These are phyloP conservation scores for Lophotis ruficrista DNA, from an alignment of 2,113 vertebrate genomes.

Conservation along the genomic window DNA sequence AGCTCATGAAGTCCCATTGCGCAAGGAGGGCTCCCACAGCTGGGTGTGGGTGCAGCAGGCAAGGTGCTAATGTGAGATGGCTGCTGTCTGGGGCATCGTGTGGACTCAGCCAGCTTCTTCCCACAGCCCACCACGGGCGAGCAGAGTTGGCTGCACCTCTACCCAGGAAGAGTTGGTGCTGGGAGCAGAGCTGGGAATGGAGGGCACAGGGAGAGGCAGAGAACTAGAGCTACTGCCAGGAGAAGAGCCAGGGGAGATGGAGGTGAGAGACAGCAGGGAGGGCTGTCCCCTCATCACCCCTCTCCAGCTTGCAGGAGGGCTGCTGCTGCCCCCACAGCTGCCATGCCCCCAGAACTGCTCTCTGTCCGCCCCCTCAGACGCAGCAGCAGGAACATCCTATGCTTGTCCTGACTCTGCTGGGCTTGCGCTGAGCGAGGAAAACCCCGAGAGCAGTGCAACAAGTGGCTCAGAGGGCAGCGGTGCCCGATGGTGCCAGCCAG, in stretches of 20 bases:
- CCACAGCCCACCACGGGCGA: rapidly evolving
- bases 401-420: neutral
- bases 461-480: neutral
- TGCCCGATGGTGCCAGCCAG: neutral
- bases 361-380: neutral
- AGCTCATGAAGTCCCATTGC: neutral
- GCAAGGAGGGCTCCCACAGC: neutral
- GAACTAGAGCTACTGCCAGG: neutral
- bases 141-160: neutral
- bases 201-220: neutral
- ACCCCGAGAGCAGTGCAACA: neutral
- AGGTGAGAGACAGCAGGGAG: neutral
- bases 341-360: neutral
- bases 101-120: neutral
- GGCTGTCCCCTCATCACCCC: neutral
- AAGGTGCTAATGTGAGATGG: neutral
- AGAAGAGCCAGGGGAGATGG: neutral
- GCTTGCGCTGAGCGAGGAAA: neutral
- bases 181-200: neutral
- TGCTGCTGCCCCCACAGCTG: neutral
- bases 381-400: neutral
- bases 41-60: rapidly evolving
- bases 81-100: neutral
- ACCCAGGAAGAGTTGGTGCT: neutral
- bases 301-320: neutral